A percentile compares a stretch with the other conserved stretches of the same genome.
phyloP scores from a whole-genome alignment of 2,888 invertebrate genomes.

The Encarsia formosa region DNA sequence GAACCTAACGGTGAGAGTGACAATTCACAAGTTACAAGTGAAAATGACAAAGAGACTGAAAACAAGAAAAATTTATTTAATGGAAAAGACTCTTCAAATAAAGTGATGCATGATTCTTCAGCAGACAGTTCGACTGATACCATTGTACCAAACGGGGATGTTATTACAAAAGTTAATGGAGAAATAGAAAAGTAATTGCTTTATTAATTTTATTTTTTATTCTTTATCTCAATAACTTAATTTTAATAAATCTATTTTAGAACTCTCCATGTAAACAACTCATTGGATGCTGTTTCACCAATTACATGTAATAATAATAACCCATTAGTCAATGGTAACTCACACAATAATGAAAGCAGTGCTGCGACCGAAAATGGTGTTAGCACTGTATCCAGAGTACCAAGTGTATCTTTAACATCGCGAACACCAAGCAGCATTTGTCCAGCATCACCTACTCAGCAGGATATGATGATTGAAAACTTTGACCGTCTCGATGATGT shows the following conservation, averaged over 20 bases:
- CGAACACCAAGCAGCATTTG: conserved; percentile 58
- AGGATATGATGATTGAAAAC: conserved; percentile 43
- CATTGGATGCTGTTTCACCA: conserved; percentile 20
- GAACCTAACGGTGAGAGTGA: conserved; percentile 34
- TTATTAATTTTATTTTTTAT: neutral
- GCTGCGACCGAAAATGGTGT: conserved; percentile 44
- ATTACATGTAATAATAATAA: conserved; percentile 8
- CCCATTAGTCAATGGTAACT: neutral
- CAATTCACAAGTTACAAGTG: conserved; percentile 24
- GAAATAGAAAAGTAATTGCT: conserved; percentile 42
- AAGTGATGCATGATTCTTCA: conserved; percentile 44
- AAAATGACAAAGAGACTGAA: conserved; percentile 32
- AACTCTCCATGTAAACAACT: conserved; percentile 29
- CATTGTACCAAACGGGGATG: conserved; percentile 49
- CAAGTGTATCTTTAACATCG: conserved; percentile 53
- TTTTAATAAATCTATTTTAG: neutral
- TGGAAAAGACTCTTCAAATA: conserved; percentile 38
- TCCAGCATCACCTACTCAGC: conserved; percentile 57
- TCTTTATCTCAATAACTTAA: neutral
- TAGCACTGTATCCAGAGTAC: conserved; percentile 25
- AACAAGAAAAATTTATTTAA: conserved; percentile 35
- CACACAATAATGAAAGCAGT: conserved; percentile 37
- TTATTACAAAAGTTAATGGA: conserved; percentile 30
- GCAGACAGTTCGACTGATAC: conserved; percentile 59
- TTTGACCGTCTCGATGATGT: conserved; percentile 58